A percentile compares a stretch with the other conserved stretches of the same genome.
Evolutionary conservation across 2,888 invertebrate genomes (phyloP).

Genomic region (Crioceris asparagi): DNA sequence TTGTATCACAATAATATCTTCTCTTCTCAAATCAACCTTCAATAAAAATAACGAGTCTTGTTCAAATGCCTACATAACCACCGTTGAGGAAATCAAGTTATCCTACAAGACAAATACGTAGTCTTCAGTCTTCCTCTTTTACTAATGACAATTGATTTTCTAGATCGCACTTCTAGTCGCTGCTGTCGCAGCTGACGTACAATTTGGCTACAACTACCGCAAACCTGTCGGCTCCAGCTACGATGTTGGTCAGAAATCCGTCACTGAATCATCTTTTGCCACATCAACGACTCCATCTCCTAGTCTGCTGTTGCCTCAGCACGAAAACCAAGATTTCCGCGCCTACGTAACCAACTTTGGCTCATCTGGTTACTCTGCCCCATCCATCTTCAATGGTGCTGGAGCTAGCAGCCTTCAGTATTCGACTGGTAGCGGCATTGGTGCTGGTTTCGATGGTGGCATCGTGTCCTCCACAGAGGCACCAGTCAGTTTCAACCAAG

Average conservation of each 20-base stretch:
- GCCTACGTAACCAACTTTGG: slow-evolving; percentile 2
- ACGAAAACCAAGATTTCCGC: slow-evolving; percentile 10
- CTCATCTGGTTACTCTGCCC: neutral
- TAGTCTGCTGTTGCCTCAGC: slow-evolving; percentile 5
- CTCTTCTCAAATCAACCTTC: too few relatives aligned
- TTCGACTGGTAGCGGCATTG: neutral
- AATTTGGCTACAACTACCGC: slow-evolving; percentile 27
- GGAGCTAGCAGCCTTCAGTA: slow-evolving; percentile 4
- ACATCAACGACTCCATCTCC: slow-evolving; percentile 7
- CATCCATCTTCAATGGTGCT: slow-evolving; percentile 3
- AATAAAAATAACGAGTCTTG: too few relatives aligned
- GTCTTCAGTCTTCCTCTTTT: too few relatives aligned
- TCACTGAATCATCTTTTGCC: slow-evolving; percentile 4
- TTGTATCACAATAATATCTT: too few relatives aligned
- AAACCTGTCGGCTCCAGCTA: slow-evolving; percentile 31
- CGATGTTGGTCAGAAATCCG: slow-evolving; percentile 33
- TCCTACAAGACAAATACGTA: too few relatives aligned
- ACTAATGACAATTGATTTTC: too few relatives aligned
- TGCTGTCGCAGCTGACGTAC: slow-evolving; percentile 37
- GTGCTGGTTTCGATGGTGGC: neutral
- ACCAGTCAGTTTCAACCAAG: neutral
- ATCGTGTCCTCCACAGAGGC: slow-evolving; percentile 9
- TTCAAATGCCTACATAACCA: too few relatives aligned
- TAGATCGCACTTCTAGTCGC: slow-evolving; percentile 24
- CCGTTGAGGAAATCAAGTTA: too few relatives aligned